These are phyloP conservation scores for Lepus europaeus DNA, from an alignment of 2,113 vertebrate genomes.

Conservation along the genomic window DNA sequence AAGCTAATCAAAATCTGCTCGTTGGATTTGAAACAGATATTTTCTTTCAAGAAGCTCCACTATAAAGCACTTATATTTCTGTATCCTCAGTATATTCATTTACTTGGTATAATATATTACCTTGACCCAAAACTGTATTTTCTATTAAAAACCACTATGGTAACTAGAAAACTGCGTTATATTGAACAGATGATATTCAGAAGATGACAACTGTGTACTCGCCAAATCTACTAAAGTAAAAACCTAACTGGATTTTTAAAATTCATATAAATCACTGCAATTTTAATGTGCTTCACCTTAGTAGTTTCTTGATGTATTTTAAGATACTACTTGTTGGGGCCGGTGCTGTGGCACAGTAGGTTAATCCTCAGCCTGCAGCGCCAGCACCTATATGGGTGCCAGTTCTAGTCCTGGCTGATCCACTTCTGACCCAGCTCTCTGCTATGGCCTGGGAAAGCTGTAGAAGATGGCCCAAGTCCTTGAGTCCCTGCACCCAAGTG, in stretches of 20 bases:
- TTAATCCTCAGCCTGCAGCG: too few species aligned
- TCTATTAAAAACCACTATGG: neutral
- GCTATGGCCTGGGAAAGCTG: too few species aligned
- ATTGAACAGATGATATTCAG: neutral
- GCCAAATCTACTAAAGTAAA: neutral
- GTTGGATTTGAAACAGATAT: neutral
- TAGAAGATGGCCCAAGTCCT: too few species aligned
- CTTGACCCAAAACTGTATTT: neutral
- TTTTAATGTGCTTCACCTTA: neutral
- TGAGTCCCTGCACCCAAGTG: too few species aligned
- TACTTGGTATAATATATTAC: neutral
- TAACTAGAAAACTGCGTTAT: neutral
- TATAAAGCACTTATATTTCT: neutral
- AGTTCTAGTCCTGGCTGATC: too few species aligned
- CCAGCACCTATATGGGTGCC: too few species aligned
- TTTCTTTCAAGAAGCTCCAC: slow-evolving; percentile 23
- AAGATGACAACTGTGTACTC: neutral
- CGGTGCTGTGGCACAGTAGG: too few species aligned
- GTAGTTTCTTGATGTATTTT: neutral
- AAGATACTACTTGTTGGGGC: too few species aligned
- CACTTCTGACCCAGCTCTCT: too few species aligned
- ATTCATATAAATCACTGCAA: neutral
- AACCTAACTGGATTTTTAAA: neutral
- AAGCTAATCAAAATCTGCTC: neutral
- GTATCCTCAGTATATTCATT: neutral